Evolutionary conservation across 1,140 invertebrate genomes (phyloP), one percentile per base, ranked within the genome.

Genomic region (Drosophila yakuba): DNA sequence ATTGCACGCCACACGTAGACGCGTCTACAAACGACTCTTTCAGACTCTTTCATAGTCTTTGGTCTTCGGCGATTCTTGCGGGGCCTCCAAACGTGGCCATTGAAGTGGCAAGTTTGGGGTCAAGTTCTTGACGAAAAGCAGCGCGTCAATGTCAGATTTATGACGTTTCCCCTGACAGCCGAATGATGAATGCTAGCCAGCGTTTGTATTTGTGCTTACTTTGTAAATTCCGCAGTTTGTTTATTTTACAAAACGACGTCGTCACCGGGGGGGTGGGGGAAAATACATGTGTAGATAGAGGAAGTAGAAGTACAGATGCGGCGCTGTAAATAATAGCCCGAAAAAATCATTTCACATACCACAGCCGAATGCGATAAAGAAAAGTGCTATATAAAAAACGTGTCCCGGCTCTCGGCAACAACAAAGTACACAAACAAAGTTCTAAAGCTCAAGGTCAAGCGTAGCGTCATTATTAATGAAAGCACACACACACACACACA

Each of bases 391-490:
- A 36, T 47, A 59, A 61, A 75, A 86, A 85, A 86, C 80, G 80
- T 83, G 81, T 80, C 66, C 72, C 74, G 64, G 69, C 48, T 32
- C 81, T 62, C 76, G 72, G 54, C 47, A 74, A 56, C 47, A 77
- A 77, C 66, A 58, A 76, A 52, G 39, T 45, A 60, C 32, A 41
- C 36, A 67, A 66, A 78, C 44, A 78, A 63, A 78, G 77, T 84
- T 84, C 74, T 66, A 80, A 89, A 89, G 80, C 85, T 89, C 84
- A 89, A 89, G 84, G 84, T 89, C 85, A 89, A 74, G 62, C 69
- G 80, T 84, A 89, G 85, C 84, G 84, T 89, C 84, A 89, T 89
- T 84, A 84, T 74, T 84, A 89, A 89, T 89, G 59, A 82, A 88
- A 78, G 44, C 73, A 80, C 63, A 78, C 28, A 38, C 36, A 69